Base-by-base conservation (phyloP, 1,140 invertebrate genomes). In the Pseudomyrmex flavicornis region DNA sequence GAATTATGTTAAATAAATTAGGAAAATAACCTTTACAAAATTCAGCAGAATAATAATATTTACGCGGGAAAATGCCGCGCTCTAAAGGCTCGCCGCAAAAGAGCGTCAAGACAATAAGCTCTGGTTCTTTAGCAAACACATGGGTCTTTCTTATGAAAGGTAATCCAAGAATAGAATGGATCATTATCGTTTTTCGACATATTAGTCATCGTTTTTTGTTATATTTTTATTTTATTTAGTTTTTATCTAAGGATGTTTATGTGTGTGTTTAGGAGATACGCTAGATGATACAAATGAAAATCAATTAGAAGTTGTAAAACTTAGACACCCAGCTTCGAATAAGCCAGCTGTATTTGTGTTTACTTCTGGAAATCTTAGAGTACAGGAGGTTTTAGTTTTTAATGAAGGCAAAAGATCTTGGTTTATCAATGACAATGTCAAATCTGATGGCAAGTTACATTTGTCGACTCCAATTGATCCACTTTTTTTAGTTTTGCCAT, bases 401-500 rank as follows among this genome's bases (percentile, higher is more conserved):
- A 94, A 95, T 50, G 96, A 97, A 90, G 95, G 95, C 26, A 95
- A 96, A 83, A 95, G 96, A 76, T 97, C 96, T 17, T 97, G 96
- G 96, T 95, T 97, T 79, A 95, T 97, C 46, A 95, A 96, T 89
- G 95, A 96, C 74, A 95, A 95, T 89, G 96, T 97, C 0, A 97
- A 96, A 92, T 97, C 96, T 62, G 96, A 97, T 95, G 97, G 97
- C 35, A 97, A 96, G 90, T 95, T 97, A 88, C 95, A 97, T 79
- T 93, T 97, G 56, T 96, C 96, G 13, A 96, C 96, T 54, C 96
- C 96, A 2, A 94, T 97, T 58, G 97, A 97, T 94, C 96, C 96
- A 48, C 95, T 97, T 74, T 97, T 97, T 92, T 93, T 97, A 91
- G 94, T 93, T 82, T 89, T 95, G 66, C 95, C 94, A 2, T 95